A percentile compares a stretch with the other conserved stretches of the same genome.
phyloP scores from a whole-genome alignment of 2,888 invertebrate genomes.

The Boloria euphrosyne region DNA sequence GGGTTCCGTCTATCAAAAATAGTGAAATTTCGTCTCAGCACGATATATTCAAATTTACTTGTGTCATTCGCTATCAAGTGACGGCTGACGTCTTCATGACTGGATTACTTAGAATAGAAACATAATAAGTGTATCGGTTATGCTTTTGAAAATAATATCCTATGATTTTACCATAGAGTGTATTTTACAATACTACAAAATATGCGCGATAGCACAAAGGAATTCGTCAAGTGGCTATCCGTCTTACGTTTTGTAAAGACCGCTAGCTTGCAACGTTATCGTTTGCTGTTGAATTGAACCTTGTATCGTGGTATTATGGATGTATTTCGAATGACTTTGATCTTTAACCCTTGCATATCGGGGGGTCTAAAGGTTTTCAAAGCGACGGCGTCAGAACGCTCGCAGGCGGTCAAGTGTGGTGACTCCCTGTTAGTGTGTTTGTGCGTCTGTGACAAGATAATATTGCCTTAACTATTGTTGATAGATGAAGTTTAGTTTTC shows the following conservation, averaged over 20 bases:
- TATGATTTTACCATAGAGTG: constrained; percentile 35
- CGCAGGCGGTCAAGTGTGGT: constrained; percentile 71
- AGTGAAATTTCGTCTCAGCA: constrained; percentile 75
- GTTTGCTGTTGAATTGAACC: constrained; percentile 37
- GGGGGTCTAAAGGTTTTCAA: constrained; percentile 66
- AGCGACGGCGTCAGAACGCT: constrained; percentile 72
- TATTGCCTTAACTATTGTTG: constrained; percentile 32
- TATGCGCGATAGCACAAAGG: constrained; percentile 55
- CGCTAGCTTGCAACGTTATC: constrained; percentile 43
- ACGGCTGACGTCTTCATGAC: constrained; percentile 75
- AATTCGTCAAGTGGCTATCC: constrained; percentile 74
- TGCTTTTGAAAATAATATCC: constrained; percentile 40
- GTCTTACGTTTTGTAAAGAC: constrained; percentile 57
- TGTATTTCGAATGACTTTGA: constrained; percentile 40
- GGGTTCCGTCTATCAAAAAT: constrained; percentile 61
- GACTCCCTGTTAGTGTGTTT: constrained; percentile 72
- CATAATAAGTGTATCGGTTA: constrained; percentile 37
- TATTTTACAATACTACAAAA: constrained; percentile 23
- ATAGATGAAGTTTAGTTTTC: constrained; percentile 22
- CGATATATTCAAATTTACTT: constrained; percentile 70
- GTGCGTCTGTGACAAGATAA: constrained; percentile 69
- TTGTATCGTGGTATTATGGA: constrained; percentile 38
- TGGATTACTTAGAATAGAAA: constrained; percentile 45
- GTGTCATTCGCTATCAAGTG: constrained; percentile 71
- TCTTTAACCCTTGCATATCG: constrained; percentile 51